Conservation (phyloP, 2,888 invertebrate species). For the Cosmia pyralina region DNA sequence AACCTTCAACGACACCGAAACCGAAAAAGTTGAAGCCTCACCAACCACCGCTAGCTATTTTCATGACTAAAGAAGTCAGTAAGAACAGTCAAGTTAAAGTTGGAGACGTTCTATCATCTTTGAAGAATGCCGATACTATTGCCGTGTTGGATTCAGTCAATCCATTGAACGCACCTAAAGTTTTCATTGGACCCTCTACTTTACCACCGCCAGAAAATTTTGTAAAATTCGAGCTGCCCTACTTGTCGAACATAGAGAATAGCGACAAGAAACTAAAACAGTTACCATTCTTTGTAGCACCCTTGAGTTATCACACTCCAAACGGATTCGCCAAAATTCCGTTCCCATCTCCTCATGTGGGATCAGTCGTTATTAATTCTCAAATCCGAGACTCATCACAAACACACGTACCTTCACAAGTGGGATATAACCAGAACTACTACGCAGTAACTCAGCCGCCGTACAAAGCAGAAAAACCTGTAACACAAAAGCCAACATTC, state of each 20-base stretch:
- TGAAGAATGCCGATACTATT: slow-evolving; percentile 93
- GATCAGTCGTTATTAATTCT: slow-evolving; percentile 94
- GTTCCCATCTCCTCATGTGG: slow-evolving; percentile 96
- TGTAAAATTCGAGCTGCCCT: slow-evolving; percentile 95
- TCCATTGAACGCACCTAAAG: slow-evolving; percentile 92
- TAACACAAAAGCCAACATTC: slow-evolving; percentile 83
- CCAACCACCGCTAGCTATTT: slow-evolving; percentile 96
- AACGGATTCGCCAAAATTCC: slow-evolving; percentile 96
- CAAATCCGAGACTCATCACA: slow-evolving; percentile 78
- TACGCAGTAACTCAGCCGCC: slow-evolving; percentile 70
- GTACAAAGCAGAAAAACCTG: slow-evolving; percentile 76
- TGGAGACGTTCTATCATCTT: slow-evolving; percentile 92
- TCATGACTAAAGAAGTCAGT: slow-evolving; percentile 90
- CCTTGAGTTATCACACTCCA: slow-evolving; percentile 95
- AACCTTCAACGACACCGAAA: slow-evolving; percentile 83
- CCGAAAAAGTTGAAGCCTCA: slow-evolving; percentile 93
- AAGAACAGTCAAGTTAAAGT: slow-evolving; percentile 90
- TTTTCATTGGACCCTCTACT: slow-evolving; percentile 95
- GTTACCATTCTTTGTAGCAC: slow-evolving; percentile 96
- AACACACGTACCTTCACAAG: slow-evolving; percentile 64
- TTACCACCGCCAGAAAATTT: slow-evolving; percentile 93
- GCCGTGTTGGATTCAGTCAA: slow-evolving; percentile 94
- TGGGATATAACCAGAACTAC: slow-evolving; percentile 57
- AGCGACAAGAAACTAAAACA: slow-evolving; percentile 93
- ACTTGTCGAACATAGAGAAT: slow-evolving; percentile 93